Evolutionary conservation across 2,888 invertebrate species (phyloP).

Genomic region (Caenorhabditis panamensis): DNA sequence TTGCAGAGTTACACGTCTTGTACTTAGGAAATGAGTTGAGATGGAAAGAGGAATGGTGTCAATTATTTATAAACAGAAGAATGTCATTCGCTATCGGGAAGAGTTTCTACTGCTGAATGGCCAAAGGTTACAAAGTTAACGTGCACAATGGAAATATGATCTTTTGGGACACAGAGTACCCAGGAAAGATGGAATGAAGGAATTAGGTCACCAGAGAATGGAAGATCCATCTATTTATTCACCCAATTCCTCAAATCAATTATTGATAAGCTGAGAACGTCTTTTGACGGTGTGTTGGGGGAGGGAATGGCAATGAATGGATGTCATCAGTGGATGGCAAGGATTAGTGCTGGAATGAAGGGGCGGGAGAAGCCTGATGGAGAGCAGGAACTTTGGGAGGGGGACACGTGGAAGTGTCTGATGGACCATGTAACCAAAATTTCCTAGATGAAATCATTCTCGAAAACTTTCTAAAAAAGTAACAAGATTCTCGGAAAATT

Average conservation of each 20-base stretch:
- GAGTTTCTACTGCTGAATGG: background rate
- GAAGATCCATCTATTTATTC: background rate
- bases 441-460: too few species aligned
- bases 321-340: constrained; percentile 1
- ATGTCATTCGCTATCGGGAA: background rate
- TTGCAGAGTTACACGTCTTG: background rate
- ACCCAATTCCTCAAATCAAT: background rate
- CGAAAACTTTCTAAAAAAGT: too few species aligned
- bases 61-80: constrained; percentile 11
- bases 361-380: background rate
- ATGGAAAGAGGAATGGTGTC: constrained; percentile 3
- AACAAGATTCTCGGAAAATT: too few species aligned
- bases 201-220: background rate
- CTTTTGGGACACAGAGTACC: background rate
- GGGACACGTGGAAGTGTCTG: background rate
- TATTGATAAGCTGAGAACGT: constrained; percentile 11
- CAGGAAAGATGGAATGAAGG: too few species aligned
- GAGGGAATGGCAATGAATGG: constrained; percentile 10
- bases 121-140: background rate
- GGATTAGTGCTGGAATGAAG: background rate
- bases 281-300: background rate
- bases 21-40: background rate
- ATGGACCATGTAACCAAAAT: too few species aligned
- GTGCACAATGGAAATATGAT: background rate
- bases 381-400: background rate